A percentile compares a stretch with the other conserved stretches of the same genome.
Evolutionary conservation across 1,140 invertebrate genomes (phyloP).

Genomic region (Samia ricini): DNA sequence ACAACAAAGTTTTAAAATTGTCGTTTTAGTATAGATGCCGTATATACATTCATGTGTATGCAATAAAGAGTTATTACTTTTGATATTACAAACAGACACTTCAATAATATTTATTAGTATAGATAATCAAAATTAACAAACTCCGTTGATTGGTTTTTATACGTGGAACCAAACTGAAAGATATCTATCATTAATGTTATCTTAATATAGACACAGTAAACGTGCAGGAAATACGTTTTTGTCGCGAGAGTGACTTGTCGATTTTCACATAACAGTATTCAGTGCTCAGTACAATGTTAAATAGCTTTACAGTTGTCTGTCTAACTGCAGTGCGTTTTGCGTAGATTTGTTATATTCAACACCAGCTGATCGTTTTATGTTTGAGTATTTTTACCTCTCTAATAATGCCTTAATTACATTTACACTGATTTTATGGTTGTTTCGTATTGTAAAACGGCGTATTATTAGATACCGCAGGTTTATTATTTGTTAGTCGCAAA

Average conservation of each 20-base stretch:
- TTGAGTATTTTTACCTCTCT: slow-evolving; percentile 16
- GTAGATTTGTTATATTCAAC: slow-evolving; percentile 39
- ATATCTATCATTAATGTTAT: not conserved
- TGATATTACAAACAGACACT: too few species aligned
- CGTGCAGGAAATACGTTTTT: not conserved
- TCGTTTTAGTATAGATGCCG: too few species aligned
- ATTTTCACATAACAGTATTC: slow-evolving; percentile 40
- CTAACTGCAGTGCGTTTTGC: slow-evolving; percentile 33
- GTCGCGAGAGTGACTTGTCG: slow-evolving; percentile 20
- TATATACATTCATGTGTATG: too few species aligned
- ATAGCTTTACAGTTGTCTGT: slow-evolving; percentile 31
- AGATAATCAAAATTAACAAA: too few species aligned
- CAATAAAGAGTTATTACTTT: too few species aligned
- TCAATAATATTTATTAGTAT: too few species aligned
- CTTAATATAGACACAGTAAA: not conserved
- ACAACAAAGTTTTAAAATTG: too few species aligned
- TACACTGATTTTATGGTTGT: slow-evolving; percentile 5
- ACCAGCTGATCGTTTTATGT: slow-evolving; percentile 7
- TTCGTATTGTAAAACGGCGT: slow-evolving; percentile 8
- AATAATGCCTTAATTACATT: slow-evolving; percentile 17
- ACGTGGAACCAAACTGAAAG: not conserved
- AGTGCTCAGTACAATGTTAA: slow-evolving; percentile 36
- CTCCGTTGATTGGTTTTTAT: too few species aligned
- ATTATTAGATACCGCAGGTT: slow-evolving; percentile 11
- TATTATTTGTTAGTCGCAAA: not conserved